Conservation (phyloP, 2,888 invertebrate species). For the Clostera curtula region DNA sequence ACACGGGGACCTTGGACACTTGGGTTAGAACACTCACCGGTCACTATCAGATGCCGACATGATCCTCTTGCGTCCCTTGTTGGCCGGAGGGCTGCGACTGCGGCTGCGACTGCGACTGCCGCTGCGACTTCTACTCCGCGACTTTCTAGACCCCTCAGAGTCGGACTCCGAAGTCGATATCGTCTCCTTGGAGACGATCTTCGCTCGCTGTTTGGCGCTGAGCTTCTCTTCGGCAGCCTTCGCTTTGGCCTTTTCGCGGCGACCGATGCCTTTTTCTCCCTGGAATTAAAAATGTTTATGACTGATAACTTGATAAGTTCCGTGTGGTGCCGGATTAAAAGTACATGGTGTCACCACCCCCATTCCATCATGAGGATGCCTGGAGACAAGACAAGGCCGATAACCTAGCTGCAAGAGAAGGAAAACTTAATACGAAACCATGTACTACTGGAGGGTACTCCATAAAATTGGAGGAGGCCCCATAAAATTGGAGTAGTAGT, state of each 20-base stretch:
- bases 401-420: too few relatives aligned
- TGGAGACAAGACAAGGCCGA: too few relatives aligned
- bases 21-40: conserved; percentile 38
- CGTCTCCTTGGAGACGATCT: conserved; percentile 94
- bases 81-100: conserved; percentile 59
- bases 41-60: conserved; percentile 77
- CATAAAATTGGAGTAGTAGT: too few relatives aligned
- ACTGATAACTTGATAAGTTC: too few relatives aligned
- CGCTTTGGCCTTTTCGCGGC: conserved; percentile 50
- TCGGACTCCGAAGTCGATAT: conserved; percentile 93
- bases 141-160: conserved; percentile 70
- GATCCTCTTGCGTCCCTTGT: conserved; percentile 73
- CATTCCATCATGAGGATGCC: too few relatives aligned
- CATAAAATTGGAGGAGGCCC: too few relatives aligned
- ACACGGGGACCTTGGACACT: too few relatives aligned
- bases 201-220: conserved; percentile 87
- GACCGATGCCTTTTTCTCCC: conserved; percentile 59
- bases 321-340: too few relatives aligned
- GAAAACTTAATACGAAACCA: too few relatives aligned
- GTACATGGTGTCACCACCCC: too few relatives aligned
- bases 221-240: conserved; percentile 78
- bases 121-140: conserved; percentile 39
- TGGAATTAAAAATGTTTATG: conserved; percentile 12
- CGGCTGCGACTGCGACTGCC: conserved; percentile 65
- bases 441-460: too few relatives aligned